Evolutionary conservation across 2,113 vertebrate species (phyloP).

Genomic region (Stegostoma tigrinum): DNA sequence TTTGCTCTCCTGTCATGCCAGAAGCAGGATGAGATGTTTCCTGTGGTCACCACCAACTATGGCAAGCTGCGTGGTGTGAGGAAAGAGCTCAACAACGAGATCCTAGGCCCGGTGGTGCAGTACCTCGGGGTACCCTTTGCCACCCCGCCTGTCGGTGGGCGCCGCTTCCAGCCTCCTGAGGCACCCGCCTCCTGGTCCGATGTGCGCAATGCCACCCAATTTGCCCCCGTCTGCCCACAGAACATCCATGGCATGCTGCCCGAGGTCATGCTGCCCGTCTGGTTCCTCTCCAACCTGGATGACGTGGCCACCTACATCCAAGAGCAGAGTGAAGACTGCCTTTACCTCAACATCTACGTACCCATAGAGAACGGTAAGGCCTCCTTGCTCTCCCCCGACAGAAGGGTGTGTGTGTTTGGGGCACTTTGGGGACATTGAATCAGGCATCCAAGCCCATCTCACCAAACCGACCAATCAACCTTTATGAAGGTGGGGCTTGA

Average conservation of each 20-base stretch:
- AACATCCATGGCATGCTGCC: conserved; percentile 68
- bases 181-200: conserved; percentile 83
- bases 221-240: conserved; percentile 64
- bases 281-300: conserved; percentile 87
- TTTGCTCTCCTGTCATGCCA: conserved; percentile 59
- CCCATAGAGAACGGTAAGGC: conserved; percentile 86
- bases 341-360: conserved; percentile 87
- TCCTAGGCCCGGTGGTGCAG: conserved; percentile 81
- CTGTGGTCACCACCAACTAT: conserved; percentile 76
- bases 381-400: too few species aligned
- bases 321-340: conserved; percentile 89
- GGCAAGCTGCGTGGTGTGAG: conserved; percentile 76
- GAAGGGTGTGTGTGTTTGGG: neutral
- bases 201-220: conserved; percentile 79
- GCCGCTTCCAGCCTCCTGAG: conserved; percentile 79
- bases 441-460: neutral
- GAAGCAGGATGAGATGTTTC: conserved; percentile 65
- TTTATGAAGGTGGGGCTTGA: too few species aligned
- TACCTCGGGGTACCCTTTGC: conserved; percentile 82
- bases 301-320: conserved; percentile 79
- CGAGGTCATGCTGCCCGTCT: conserved; percentile 84
- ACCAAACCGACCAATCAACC: neutral
- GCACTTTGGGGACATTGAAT: neutral
- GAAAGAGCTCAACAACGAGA: conserved; percentile 84
- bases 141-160: conserved; percentile 76